Conservation (phyloP, 2,888 invertebrate species). For the Zhuqinia jingwanae region DNA sequence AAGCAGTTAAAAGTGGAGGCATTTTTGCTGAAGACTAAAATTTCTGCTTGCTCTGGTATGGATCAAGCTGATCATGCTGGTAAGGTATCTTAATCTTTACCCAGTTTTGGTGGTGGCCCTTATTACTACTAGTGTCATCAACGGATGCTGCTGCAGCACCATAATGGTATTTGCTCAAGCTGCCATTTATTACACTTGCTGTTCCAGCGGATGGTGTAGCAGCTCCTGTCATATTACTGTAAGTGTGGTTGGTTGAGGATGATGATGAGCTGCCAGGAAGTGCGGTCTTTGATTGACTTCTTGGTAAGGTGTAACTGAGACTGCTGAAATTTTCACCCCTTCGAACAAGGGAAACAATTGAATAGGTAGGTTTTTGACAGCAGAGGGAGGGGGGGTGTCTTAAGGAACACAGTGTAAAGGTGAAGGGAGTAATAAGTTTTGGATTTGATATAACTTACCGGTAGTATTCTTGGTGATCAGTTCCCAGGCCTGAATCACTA, state of each 20-base stretch:
- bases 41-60: conserved; percentile 37
- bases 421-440: no score
- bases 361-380: no score
- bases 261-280: background rate
- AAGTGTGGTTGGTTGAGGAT: conserved; percentile 61
- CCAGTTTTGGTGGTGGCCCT: conserved; percentile 69
- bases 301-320: conserved; percentile 75
- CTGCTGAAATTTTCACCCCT: conserved; percentile 77
- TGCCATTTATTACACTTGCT: conserved; percentile 8
- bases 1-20: no score
- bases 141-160: conserved; percentile 51
- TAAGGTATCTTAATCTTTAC: conserved; percentile 71
- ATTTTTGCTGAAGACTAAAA: no score
- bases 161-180: conserved; percentile 62
- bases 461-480: conserved; percentile 86
- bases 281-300: conserved; percentile 71
- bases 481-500: conserved; percentile 89
- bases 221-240: conserved; percentile 56
- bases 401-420: no score
- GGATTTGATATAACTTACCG: no score
- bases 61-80: conserved; percentile 33
- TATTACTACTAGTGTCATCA: conserved; percentile 27
- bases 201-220: conserved; percentile 12
- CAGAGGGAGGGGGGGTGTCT: no score
- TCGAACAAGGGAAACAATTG: background rate